Evolutionary conservation across 92 coral and sea anemone species (phyloP).

Genomic region (Bergia puertoricense): DNA sequence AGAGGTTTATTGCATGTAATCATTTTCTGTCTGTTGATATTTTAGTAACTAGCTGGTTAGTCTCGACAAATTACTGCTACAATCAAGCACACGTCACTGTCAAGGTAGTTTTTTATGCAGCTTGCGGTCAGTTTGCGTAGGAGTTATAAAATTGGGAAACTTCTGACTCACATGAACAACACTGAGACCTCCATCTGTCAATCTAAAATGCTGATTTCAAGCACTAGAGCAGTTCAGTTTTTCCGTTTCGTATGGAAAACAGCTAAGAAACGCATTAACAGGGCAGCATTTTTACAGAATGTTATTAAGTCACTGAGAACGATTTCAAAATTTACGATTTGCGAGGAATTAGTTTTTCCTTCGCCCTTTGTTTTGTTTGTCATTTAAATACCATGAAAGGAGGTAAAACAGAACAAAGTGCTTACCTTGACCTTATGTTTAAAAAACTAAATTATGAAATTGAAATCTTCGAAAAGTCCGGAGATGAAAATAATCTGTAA

Average conservation of each 20-base stretch:
- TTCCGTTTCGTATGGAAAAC: no score
- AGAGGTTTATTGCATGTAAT: not conserved
- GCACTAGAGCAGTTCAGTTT: no score
- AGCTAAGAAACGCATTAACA: not conserved
- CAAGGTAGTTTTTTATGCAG: no score
- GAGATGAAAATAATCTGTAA: no score
- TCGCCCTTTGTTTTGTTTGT: not conserved
- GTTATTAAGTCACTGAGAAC: not conserved
- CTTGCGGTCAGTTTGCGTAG: no score
- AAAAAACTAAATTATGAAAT: no score
- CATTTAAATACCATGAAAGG: not conserved
- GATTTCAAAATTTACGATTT: not conserved
- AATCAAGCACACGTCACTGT: no score
- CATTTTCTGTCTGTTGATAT: not conserved
- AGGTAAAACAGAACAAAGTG: not conserved
- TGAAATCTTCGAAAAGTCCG: not conserved
- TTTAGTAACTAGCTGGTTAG: not conserved
- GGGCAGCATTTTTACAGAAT: not conserved
- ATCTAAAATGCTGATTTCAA: no score
- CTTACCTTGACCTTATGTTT: not conserved
- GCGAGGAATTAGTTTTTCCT: not conserved
- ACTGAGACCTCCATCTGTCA: no score
- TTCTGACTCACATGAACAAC: no score
- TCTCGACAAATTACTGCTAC: not conserved
- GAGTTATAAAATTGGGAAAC: no score